phyloP scores from a whole-genome alignment of 2,888 invertebrate species.

The Lasioglossum oenotherae region DNA sequence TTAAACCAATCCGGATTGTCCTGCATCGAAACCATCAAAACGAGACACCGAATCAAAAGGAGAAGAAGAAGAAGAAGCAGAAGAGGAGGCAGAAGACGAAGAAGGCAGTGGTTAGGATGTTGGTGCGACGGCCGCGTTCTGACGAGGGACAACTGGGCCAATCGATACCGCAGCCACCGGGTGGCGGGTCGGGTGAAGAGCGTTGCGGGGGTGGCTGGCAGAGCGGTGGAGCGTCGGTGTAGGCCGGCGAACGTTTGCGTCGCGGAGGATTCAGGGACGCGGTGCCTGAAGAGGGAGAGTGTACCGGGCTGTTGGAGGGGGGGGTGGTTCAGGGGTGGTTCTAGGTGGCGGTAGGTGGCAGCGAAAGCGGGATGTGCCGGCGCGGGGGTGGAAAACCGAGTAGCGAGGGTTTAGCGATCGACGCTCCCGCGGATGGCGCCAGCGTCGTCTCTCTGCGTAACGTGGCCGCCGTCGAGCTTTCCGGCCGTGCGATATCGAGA shows the following conservation, averaged over 20 bases:
- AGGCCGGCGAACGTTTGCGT: constrained; percentile 59
- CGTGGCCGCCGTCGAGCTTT: constrained; percentile 52
- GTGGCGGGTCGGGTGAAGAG: constrained; percentile 61
- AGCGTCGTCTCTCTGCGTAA: constrained; percentile 55
- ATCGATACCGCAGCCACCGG: constrained; percentile 77
- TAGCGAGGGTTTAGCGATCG: constrained; percentile 56
- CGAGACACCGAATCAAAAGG: background rate
- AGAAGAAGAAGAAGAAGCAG: constrained; percentile 27
- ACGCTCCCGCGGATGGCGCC: constrained; percentile 61
- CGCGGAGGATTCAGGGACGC: constrained; percentile 48
- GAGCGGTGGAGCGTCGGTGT: constrained; percentile 52
- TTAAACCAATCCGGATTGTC: background rate
- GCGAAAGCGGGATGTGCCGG: constrained; percentile 55
- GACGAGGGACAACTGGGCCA: constrained; percentile 82
- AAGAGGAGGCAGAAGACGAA: constrained; percentile 54
- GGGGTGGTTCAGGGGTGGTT: constrained; percentile 34
- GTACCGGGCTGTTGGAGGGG: constrained; percentile 4
- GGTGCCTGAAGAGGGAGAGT: background rate
- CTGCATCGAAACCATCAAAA: background rate
- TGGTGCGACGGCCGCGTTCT: constrained; percentile 71
- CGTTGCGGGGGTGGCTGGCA: constrained; percentile 53
- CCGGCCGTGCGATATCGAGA: constrained; percentile 39
- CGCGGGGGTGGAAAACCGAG: constrained; percentile 62
- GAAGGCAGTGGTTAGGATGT: constrained; percentile 68
- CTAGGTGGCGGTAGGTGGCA: constrained; percentile 54